Base-by-base conservation (phyloP, 2,888 invertebrate genomes). In the Geotrupes spiniger region DNA sequence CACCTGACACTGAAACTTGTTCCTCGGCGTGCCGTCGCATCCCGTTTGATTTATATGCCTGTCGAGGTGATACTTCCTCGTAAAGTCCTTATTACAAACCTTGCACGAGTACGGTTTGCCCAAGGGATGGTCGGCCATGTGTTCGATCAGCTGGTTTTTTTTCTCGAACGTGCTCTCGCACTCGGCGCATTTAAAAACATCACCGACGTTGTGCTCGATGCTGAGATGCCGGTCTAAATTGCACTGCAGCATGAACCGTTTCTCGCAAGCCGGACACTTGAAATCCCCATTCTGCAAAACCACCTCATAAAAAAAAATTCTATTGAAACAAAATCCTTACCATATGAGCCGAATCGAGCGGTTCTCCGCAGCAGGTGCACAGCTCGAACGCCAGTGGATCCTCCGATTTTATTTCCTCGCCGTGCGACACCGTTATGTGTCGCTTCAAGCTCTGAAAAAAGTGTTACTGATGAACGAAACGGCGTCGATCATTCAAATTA, bases 61-160 rank as follows among this genome's bases (percentile, higher is more conserved):
- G 52, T 85, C 75, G 31, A 91, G 77, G 71, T 91, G 89, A 59
- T 88, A 86, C 51, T 83, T 84, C 46, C 90, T 76, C 1, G 85
- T 87, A 69, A 91, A 91, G 52, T 81, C 80, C 59, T 82, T 83
- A 17, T 80, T 77, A 63, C 90, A 91, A 46, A 79, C 75, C 25
- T 78, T 76, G 68, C 90, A 91, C 16, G 78, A 76, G 61, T 77
- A 85, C 0, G 78, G 78, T 58, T 81, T 81, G 26, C 74, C 73
- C 47, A 79, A 73, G 37, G 82, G 85, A 60, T 84, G 82, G 27
- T 83, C 80, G 51, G 80, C 78, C 60, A 84, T 78, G 66, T 92
- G 92, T 31, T 83, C 76, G 15, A 79, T 74, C 21, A 91, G 71
- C 2, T 78, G 74, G 10, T 78, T 76, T 52, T 79, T 78, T 49